Evolutionary conservation across 2,888 invertebrate genomes (phyloP), one percentile per base, ranked within the genome.

Genomic region (Isoperla grammatica): DNA sequence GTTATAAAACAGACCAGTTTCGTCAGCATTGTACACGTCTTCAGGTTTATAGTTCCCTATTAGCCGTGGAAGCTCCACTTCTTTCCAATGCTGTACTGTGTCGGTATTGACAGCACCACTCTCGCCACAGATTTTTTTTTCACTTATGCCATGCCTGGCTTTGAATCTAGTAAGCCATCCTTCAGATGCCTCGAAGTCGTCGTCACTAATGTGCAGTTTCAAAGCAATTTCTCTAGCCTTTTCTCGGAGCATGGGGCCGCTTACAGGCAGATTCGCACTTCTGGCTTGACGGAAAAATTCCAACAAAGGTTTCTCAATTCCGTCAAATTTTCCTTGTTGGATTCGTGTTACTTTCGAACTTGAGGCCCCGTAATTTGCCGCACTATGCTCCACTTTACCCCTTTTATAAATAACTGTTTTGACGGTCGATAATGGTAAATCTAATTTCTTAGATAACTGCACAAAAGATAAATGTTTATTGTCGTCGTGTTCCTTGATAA

Each of bases 1-100:
- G 53, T 66, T 60, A 59, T 68, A 69, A 64, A 69, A 69, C n/a
- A 70, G 58, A 3, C 65, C 67, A 46, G 65, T 69, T 65, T 70
- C 70, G 17, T 22, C 53, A 19, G 54, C 54, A 13, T 56, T 56
- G 23, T 56, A 58, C 15, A 58, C 35, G 20, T 58, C 54, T 2
- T 23, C 2, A 3, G 8, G 22, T 37, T 17, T 22, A n/a, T 59
- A 58, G 5, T 15, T 42, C 20, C 15, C 43, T 17, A 63, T 53
- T 19, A 62, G 8, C 12, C 20, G 43, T 19, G 62, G 58, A 55
- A 60, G 61, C 12, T 57, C 50, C 42, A 61, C 59, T 2, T 57
- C 60, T 11, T 57, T 60, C 63, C 65, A 65, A 37, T 65, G 61
- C 3, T 60, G n/a, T 4, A 59, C 57, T 15, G 54, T 57, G 29